A percentile compares a stretch with the other conserved stretches of the same genome.
Conservation (phyloP, 2,797 vertebrate genomes). For the Mormyrops attenuatus region DNA sequence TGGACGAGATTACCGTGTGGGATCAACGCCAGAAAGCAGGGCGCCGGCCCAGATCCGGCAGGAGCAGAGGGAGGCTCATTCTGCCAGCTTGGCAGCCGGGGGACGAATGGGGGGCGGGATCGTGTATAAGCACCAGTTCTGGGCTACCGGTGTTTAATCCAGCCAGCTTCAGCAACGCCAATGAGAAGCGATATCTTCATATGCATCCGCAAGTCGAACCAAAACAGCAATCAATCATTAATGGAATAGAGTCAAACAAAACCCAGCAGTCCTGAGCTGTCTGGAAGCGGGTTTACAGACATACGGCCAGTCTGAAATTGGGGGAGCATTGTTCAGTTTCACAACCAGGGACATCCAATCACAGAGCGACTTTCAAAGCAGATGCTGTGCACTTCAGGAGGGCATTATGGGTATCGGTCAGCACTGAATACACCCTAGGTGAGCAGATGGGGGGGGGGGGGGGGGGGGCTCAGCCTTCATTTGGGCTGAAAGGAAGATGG, state of each 20-base stretch:
- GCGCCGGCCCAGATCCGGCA: constrained; percentile 5
- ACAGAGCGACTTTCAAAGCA: neutral
- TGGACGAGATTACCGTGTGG: neutral
- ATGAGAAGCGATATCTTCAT: neutral
- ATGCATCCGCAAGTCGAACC: neutral
- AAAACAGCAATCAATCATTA: neutral
- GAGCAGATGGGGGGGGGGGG: neutral
- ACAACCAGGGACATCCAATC: neutral
- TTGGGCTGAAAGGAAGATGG: neutral
- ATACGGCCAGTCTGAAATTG: neutral
- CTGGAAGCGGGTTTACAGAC: neutral
- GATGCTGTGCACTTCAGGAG: neutral
- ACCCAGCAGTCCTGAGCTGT: neutral
- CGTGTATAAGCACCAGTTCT: neutral
- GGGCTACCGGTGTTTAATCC: neutral
- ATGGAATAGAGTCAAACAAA: neutral
- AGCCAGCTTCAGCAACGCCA: neutral
- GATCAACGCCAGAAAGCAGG: neutral
- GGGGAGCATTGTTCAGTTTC: neutral
- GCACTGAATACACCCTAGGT: neutral
- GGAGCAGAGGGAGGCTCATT: neutral
- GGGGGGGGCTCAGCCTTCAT: neutral
- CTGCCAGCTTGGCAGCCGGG: neutral
- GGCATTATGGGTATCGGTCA: neutral
- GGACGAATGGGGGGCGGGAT: neutral